Evolutionary conservation across 2,797 vertebrate species (phyloP).

Genomic region (Thaleichthys pacificus): DNA sequence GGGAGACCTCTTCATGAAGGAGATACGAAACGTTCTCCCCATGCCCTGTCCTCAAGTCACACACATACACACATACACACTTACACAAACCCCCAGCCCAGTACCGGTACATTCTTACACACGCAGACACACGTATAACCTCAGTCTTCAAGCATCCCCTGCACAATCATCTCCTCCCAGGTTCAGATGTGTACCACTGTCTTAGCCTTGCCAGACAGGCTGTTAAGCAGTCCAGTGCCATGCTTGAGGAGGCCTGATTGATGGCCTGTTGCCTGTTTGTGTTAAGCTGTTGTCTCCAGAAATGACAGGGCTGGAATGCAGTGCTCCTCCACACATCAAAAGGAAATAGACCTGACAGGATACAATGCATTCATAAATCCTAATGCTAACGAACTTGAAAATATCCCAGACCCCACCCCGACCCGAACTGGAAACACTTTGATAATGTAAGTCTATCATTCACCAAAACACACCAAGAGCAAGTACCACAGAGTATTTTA

Average conservation of each 20-base stretch:
- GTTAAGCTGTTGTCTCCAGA: slow-evolving; percentile 75
- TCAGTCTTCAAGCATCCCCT: too few species aligned
- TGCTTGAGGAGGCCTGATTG: slow-evolving; percentile 75
- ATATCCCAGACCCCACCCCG: slow-evolving; percentile 36
- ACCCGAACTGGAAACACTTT: slow-evolving; percentile 17
- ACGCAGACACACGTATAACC: not conserved
- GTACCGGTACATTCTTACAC: not conserved
- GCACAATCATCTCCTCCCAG: slow-evolving; percentile 48
- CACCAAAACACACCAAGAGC: slow-evolving; percentile 12
- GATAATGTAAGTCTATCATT: slow-evolving; percentile 17
- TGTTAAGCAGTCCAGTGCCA: slow-evolving; percentile 71
- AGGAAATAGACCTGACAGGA: slow-evolving; percentile 53
- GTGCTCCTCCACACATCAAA: slow-evolving; percentile 62
- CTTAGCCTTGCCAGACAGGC: slow-evolving; percentile 66
- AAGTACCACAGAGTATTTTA: slow-evolving; percentile 22
- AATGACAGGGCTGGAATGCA: slow-evolving; percentile 75
- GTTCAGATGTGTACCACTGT: slow-evolving; percentile 69
- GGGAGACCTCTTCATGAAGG: slow-evolving; percentile 37
- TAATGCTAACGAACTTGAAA: slow-evolving; percentile 54
- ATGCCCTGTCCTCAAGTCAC: not conserved
- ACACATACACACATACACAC: not conserved
- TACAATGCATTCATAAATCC: slow-evolving; percentile 53
- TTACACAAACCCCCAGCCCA: not conserved
- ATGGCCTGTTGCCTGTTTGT: slow-evolving; percentile 72
- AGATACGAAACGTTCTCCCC: slow-evolving; percentile 21